phyloP scores from a whole-genome alignment of 2,113 vertebrate genomes.

The Morone saxatilis region DNA sequence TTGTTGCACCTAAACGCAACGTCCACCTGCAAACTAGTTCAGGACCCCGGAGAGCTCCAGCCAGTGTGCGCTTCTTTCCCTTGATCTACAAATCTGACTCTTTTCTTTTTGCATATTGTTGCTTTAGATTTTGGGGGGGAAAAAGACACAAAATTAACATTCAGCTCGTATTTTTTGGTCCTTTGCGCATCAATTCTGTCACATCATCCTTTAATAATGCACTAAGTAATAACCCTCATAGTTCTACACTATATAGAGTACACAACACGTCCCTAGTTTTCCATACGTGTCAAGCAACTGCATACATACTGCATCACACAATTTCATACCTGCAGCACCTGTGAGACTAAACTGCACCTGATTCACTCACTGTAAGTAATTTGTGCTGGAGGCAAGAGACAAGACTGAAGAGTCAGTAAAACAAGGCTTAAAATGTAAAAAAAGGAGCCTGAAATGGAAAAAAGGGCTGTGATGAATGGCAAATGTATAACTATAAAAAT shows the following conservation, averaged over 20 bases:
- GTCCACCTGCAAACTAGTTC: slow-evolving; percentile 1
- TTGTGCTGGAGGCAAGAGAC: background rate
- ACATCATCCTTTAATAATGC: background rate
- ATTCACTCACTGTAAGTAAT: slow-evolving; percentile 4
- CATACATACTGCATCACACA: too few species aligned
- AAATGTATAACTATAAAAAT: slow-evolving; percentile 1
- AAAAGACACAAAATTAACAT: background rate
- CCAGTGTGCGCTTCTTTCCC: background rate
- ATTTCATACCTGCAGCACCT: background rate
- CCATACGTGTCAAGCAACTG: too few species aligned
- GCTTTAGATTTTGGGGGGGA: background rate
- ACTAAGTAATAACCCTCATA: too few species aligned
- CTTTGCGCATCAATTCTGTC: background rate
- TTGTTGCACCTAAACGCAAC: slow-evolving; percentile 1
- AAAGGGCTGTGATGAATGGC: slow-evolving; percentile 13
- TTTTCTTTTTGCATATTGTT: background rate
- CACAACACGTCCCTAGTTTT: background rate
- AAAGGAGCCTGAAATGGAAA: background rate
- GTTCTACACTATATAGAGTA: background rate
- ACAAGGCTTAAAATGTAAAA: background rate
- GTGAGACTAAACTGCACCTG: background rate
- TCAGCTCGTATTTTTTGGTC: background rate
- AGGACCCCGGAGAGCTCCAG: slow-evolving; percentile 69
- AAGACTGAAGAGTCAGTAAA: background rate
- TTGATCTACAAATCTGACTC: background rate